A percentile compares a stretch with the other conserved stretches of the same genome.
These are phyloP conservation scores for Megamerina dolium DNA, from an alignment of 2,888 invertebrate species.

Conservation along the genomic window DNA sequence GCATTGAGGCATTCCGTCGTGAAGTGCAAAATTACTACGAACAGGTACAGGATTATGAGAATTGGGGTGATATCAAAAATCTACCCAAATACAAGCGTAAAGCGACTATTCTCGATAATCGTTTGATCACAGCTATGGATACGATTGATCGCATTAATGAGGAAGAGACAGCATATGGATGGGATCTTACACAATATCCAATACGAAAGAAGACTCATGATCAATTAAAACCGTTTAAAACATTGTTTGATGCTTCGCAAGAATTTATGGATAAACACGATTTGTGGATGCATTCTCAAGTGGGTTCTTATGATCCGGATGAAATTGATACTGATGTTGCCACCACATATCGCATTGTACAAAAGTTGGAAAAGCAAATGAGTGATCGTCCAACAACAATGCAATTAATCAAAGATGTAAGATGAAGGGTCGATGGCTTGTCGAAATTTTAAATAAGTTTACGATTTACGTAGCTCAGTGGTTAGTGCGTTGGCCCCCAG, in stretches of 20 bases:
- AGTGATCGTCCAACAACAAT: slow-evolving; percentile 67
- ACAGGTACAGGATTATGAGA: slow-evolving; percentile 78
- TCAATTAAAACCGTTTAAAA: slow-evolving; percentile 76
- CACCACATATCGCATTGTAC: slow-evolving; percentile 59
- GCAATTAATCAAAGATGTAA: slow-evolving; percentile 61
- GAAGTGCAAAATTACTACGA: slow-evolving; percentile 73
- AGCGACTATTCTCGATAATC: slow-evolving; percentile 69
- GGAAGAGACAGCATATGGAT: slow-evolving; percentile 83
- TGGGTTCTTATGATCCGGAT: slow-evolving; percentile 82
- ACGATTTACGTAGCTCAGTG: too few species aligned
- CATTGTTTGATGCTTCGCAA: slow-evolving; percentile 80
- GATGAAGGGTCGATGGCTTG: too few species aligned
- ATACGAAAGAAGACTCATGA: slow-evolving; percentile 73
- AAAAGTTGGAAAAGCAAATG: slow-evolving; percentile 84
- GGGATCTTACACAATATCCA: slow-evolving; percentile 84
- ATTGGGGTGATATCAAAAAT: slow-evolving; percentile 80
- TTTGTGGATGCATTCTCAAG: slow-evolving; percentile 77
- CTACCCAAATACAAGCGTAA: slow-evolving; percentile 75
- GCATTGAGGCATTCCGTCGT: slow-evolving; percentile 74
- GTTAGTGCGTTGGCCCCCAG: too few species aligned
- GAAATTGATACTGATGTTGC: slow-evolving; percentile 63
- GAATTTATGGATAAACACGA: slow-evolving; percentile 79
- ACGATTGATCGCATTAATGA: slow-evolving; percentile 84
- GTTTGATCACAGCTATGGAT: slow-evolving; percentile 61
- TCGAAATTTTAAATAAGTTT: too few species aligned